Conservation (phyloP, 1,140 invertebrate species). For the Cyclina sinensis region DNA sequence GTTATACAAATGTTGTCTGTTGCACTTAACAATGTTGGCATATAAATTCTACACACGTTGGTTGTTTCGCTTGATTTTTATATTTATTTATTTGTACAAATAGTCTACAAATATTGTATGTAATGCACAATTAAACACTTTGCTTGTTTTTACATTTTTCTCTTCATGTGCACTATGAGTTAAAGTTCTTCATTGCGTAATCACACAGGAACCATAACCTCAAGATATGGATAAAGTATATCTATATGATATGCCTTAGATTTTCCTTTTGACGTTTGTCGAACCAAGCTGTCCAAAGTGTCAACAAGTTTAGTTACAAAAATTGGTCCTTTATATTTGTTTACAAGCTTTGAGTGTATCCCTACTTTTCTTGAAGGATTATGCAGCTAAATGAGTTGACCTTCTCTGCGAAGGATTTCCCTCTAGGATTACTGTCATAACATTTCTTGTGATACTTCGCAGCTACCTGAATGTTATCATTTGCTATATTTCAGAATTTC, state of each 20-base stretch:
- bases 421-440: not conserved
- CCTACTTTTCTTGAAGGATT: conserved; percentile 9
- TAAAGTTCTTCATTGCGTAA: not conserved
- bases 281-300: no score
- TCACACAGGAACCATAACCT: not conserved
- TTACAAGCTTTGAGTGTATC: not conserved
- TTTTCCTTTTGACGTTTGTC: no score
- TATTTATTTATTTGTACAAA: not conserved
- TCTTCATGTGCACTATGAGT: no score
- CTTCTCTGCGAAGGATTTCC: not conserved
- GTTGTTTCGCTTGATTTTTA: not conserved
- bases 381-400: not conserved
- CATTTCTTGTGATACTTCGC: not conserved
- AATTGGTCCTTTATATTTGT: not conserved
- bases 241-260: no score
- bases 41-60: not conserved
- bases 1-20: no score
- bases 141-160: no score
- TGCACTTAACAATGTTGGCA: not conserved
- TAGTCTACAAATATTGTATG: not conserved
- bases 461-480: not conserved
- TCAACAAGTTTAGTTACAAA: not conserved
- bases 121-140: no score
- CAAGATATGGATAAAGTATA: no score
- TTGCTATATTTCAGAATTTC: not conserved